Percentiles rank a stretch among this genome's conserved stretches.
These are phyloP conservation scores for Epizoanthus ramosus DNA, from an alignment of 92 coral and sea anemone species.

Conservation along the genomic window DNA sequence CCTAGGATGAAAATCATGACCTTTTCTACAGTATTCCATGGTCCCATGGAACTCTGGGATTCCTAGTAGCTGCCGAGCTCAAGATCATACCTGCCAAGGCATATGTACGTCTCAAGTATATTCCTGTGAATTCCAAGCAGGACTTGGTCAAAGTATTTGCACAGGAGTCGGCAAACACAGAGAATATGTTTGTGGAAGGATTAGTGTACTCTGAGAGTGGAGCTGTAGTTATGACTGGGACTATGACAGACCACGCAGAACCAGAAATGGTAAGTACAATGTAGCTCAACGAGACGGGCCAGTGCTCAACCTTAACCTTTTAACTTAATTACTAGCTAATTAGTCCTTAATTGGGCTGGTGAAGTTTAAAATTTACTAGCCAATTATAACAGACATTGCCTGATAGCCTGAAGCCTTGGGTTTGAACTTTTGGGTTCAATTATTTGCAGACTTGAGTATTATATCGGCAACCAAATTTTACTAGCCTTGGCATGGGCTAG, in stretches of 20 bases:
- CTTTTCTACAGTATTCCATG: conserved; percentile 64
- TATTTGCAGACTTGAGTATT: too few relatives aligned
- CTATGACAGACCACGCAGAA: conserved; percentile 50
- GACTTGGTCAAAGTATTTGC: conserved; percentile 46
- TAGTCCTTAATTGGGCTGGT: too few relatives aligned
- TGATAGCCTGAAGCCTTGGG: too few relatives aligned
- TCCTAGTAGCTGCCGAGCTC: conserved; percentile 69
- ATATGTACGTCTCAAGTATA: conserved; percentile 53
- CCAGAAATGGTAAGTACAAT: conserved; percentile 41
- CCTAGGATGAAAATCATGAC: conserved; percentile 59
- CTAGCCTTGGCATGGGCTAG: too few relatives aligned
- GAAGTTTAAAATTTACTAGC: too few relatives aligned
- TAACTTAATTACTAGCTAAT: too few relatives aligned
- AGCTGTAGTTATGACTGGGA: conserved; percentile 67
- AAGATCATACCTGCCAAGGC: conserved; percentile 58
- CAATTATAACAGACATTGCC: too few relatives aligned
- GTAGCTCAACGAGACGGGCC: too few relatives aligned
- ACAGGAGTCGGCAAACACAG: conserved; percentile 29
- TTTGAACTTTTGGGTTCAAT: too few relatives aligned
- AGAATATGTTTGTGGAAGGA: conserved; percentile 69
- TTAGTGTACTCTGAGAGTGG: conserved; percentile 58
- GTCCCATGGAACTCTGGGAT: conserved; percentile 74
- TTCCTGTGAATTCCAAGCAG: conserved; percentile 49
- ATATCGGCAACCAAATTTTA: too few relatives aligned
- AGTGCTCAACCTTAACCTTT: too few relatives aligned